Evolutionary conservation across 2,888 invertebrate species (phyloP).

Genomic region (Epirrita christyi): DNA sequence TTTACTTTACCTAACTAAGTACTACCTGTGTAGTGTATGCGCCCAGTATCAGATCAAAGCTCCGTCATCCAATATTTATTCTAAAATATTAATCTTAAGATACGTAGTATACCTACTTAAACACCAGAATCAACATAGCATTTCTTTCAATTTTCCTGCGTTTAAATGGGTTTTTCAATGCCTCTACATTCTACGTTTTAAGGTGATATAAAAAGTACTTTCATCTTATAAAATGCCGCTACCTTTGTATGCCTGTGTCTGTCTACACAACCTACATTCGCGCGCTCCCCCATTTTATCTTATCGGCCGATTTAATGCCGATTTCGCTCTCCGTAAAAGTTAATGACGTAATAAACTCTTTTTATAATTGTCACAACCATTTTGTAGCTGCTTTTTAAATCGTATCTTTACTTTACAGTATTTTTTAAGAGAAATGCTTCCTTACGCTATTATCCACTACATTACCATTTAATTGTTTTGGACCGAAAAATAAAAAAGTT

Average conservation of each 20-base stretch:
- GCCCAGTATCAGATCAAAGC: too few species aligned
- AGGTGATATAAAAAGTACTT: neutral
- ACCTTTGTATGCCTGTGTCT: constrained; percentile 25
- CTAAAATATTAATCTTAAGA: too few species aligned
- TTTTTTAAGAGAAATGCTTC: constrained; percentile 9
- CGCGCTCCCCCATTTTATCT: constrained; percentile 36
- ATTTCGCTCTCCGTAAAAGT: constrained; percentile 46
- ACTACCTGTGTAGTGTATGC: too few species aligned
- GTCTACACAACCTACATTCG: constrained; percentile 29
- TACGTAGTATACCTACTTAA: too few species aligned
- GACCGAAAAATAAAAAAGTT: neutral
- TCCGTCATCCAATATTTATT: too few species aligned
- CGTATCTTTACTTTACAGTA: constrained; percentile 28
- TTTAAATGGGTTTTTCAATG: neutral
- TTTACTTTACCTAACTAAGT: too few species aligned
- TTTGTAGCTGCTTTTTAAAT: constrained; percentile 33
- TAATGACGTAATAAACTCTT: constrained; percentile 52
- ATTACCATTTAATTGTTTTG: too few species aligned
- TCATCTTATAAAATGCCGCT: constrained; percentile 5
- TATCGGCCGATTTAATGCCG: constrained; percentile 38
- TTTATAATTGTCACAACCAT: constrained; percentile 46
- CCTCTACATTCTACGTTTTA: neutral
- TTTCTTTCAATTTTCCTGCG: too few species aligned
- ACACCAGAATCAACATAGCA: too few species aligned
- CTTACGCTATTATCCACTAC: too few species aligned